These are phyloP conservation scores for Lordiphosa clarofinis DNA, from an alignment of 1,140 invertebrate genomes.

Conservation along the genomic window DNA sequence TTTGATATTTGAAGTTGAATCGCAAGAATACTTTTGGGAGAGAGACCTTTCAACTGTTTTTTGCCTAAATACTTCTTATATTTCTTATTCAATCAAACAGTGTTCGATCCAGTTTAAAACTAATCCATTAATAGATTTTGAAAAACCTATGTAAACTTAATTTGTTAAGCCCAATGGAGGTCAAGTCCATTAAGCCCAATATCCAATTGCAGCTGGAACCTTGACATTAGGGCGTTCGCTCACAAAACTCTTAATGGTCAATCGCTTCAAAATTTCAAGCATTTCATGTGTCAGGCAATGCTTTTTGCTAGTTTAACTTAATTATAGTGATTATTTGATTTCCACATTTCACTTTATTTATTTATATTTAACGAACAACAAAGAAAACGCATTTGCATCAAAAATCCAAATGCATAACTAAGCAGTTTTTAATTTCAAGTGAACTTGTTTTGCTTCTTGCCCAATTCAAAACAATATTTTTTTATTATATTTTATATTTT, in stretches of 20 bases:
- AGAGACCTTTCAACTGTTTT: too few relatives aligned
- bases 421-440: slow-evolving; percentile 12
- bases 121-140: slow-evolving; percentile 5
- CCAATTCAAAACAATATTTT: slow-evolving; percentile 3
- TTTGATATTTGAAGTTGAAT: too few relatives aligned
- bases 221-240: slow-evolving; percentile 58
- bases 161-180: slow-evolving; percentile 32
- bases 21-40: too few relatives aligned
- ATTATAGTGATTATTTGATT: slow-evolving; percentile 20
- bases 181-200: slow-evolving; percentile 47
- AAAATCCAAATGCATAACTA: slow-evolving; percentile 8
- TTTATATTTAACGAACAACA: too few relatives aligned
- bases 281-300: slow-evolving; percentile 6
- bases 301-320: too few relatives aligned
- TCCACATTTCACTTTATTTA: slow-evolving; percentile 18
- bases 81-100: neutral
- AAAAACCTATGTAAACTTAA: slow-evolving; percentile 7
- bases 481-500: slow-evolving; percentile 4
- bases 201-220: slow-evolving; percentile 23
- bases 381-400: slow-evolving; percentile 36
- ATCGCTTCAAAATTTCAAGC: slow-evolving; percentile 18
- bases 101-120: slow-evolving; percentile 4
- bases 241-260: slow-evolving; percentile 11
- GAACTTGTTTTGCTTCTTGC: slow-evolving; percentile 7
- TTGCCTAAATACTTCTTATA: too few relatives aligned